Conservation (phyloP, 1,140 invertebrate species). For the Lanistes nyassanus region DNA sequence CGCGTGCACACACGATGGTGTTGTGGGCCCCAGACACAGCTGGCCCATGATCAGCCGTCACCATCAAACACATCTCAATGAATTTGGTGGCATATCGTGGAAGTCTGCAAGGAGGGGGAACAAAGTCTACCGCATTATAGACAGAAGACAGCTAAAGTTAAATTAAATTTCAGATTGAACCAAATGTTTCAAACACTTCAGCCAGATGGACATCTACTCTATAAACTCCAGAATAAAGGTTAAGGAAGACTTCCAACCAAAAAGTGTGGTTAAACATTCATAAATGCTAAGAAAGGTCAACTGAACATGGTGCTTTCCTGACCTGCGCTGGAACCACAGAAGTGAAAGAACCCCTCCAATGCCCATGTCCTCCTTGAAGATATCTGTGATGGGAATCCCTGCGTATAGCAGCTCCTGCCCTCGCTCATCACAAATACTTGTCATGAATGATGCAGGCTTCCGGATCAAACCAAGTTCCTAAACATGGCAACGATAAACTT, state of each 20-base stretch:
- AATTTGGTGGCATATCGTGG: slow-evolving; percentile 96
- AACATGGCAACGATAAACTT: slow-evolving; percentile 36
- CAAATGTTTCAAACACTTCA: neutral
- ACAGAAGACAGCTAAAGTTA: neutral
- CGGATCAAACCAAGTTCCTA: slow-evolving; percentile 96
- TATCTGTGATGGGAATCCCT: slow-evolving; percentile 97
- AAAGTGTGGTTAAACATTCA: neutral
- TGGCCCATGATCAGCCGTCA: slow-evolving; percentile 99
- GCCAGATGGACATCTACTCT: neutral
- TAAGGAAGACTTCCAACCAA: neutral
- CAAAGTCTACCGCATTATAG: no score
- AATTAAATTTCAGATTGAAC: neutral
- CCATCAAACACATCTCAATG: slow-evolving; percentile 99
- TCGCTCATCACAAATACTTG: slow-evolving; percentile 98
- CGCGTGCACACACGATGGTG: slow-evolving; percentile 98
- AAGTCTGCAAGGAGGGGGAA: no score
- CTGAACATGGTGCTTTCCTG: neutral
- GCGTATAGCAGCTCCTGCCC: slow-evolving; percentile 98
- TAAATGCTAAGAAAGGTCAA: no score
- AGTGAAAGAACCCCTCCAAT: slow-evolving; percentile 97
- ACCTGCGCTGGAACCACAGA: slow-evolving; percentile 94
- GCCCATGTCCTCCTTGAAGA: slow-evolving; percentile 82
- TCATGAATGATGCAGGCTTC: slow-evolving; percentile 99
- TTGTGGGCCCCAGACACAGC: slow-evolving; percentile 99
- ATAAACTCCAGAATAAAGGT: no score